Base-by-base conservation (phyloP, 1,140 invertebrate genomes). In the Papilio xuthus region DNA sequence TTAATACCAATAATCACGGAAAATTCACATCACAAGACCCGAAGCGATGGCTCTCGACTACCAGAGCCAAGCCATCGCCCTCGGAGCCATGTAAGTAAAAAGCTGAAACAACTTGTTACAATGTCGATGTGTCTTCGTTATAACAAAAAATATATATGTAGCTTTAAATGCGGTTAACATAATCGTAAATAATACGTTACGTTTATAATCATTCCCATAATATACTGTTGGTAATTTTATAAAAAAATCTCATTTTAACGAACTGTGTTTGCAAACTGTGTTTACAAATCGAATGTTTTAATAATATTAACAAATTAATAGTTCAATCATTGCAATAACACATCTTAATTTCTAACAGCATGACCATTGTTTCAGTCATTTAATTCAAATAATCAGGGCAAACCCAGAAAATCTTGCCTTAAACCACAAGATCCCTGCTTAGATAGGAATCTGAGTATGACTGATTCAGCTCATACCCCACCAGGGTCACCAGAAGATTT, bases 401-500 rank as follows among this genome's bases (percentile, higher is more conserved):
- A 93, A 85, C 86, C 86, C 78, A 88, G 85, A 83, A 90, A 93
- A 88, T 85, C 88, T 82, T 89, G 88, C 82, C 82, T 90, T 72
- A 94, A 94, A 83, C 71, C 82, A 79, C 89, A 88, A 78, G 90
- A 92, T 18, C 82, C 83, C n/a, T 90, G 82, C 72, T 76, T 87
- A 67, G 88, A 92, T 80, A 88, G 89, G 74, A 90, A 93, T 81
- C 71, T 90, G 32, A 92, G 88, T 72, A 90, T 91, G 89, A 92
- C 89, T 75, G 91, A 94, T 79, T 90, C 91, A 79, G 91, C 90
- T 42, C 88, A 92, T 78, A 96, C 95, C 77, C 95, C 95, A 72
- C 95, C 95, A 42, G 95, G 95, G 60, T 95, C 95, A 37, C 95
- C 95, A 12, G 93, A 94, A 82, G 95, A 95, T 82, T 89, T 94